These are phyloP conservation scores for Carcinoscorpius rotundicauda DNA, from an alignment of 1,140 invertebrate genomes.

Conservation along the genomic window DNA sequence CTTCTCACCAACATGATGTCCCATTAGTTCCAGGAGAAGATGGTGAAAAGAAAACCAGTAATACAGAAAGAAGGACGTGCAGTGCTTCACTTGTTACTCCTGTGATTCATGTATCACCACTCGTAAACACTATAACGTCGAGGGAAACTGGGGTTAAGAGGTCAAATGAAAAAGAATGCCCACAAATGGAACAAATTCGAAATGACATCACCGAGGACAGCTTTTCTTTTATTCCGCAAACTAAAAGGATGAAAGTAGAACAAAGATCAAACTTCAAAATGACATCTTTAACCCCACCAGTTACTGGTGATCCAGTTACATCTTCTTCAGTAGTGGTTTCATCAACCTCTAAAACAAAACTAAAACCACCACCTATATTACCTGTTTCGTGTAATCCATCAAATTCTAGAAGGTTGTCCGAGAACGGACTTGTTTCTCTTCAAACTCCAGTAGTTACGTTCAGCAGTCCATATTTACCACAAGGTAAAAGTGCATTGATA, in stretches of 20 bases:
- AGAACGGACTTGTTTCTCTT: constrained; percentile 18
- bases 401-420: constrained; percentile 12
- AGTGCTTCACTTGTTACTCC: too few relatives aligned
- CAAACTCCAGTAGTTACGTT: constrained; percentile 28
- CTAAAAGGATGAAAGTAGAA: background rate
- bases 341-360: constrained; percentile 20
- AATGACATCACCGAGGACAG: background rate
- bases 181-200: too few relatives aligned
- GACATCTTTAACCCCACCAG: background rate
- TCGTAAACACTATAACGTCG: too few relatives aligned
- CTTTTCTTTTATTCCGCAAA: constrained; percentile 1
- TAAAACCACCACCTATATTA: constrained; percentile 26
- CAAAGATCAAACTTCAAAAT: background rate
- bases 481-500: constrained; percentile 19
- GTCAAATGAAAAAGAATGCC: background rate
- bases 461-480: constrained; percentile 24
- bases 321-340: background rate
- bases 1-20: constrained; percentile 4
- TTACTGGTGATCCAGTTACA: constrained; percentile 10
- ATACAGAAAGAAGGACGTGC: too few relatives aligned
- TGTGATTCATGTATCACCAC: too few relatives aligned
- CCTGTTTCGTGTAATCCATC: constrained; percentile 1
- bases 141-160: too few relatives aligned
- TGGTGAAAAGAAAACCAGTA: too few relatives aligned
- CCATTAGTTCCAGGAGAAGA: background rate